Conservation (phyloP, 2,113 vertebrate species). For the Hippopotamus amphibius region DNA sequence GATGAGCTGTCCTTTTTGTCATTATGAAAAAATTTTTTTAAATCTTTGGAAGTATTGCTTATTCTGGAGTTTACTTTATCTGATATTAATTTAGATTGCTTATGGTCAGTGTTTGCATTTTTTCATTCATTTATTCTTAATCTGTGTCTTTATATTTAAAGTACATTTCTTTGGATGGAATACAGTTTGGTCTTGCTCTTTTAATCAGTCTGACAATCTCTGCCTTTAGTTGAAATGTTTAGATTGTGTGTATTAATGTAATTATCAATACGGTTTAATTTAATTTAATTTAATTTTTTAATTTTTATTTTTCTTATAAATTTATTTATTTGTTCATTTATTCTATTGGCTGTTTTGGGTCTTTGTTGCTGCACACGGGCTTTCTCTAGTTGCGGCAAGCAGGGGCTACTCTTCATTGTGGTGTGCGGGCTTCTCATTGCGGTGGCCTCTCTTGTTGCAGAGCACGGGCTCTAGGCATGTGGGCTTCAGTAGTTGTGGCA, state of each 20-base stretch:
- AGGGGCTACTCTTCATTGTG: too few relatives aligned
- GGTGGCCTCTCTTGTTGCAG: too few relatives aligned
- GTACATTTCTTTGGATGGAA: not conserved
- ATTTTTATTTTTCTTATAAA: not conserved
- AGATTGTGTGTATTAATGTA: too few relatives aligned
- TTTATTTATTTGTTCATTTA: too few relatives aligned
- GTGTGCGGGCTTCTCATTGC: too few relatives aligned
- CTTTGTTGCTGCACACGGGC: too few relatives aligned
- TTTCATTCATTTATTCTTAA: not conserved
- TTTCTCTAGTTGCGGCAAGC: too few relatives aligned
- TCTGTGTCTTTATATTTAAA: not conserved
- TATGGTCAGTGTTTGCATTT: not conserved
- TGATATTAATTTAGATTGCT: not conserved
- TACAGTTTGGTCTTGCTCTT: not conserved
- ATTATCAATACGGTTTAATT: too few relatives aligned
- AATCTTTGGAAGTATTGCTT: not conserved
- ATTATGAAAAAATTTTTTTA: not conserved
- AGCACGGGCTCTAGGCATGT: too few relatives aligned
- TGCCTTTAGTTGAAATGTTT: not conserved
- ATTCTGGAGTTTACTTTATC: not conserved
- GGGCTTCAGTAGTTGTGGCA: too few relatives aligned
- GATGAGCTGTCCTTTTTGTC: not conserved
- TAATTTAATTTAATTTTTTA: too few relatives aligned
- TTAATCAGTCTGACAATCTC: not conserved
- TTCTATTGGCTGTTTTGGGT: too few relatives aligned